These are phyloP conservation scores for Lithodes maja DNA, from an alignment of 2,888 invertebrate genomes.

Conservation along the genomic window DNA sequence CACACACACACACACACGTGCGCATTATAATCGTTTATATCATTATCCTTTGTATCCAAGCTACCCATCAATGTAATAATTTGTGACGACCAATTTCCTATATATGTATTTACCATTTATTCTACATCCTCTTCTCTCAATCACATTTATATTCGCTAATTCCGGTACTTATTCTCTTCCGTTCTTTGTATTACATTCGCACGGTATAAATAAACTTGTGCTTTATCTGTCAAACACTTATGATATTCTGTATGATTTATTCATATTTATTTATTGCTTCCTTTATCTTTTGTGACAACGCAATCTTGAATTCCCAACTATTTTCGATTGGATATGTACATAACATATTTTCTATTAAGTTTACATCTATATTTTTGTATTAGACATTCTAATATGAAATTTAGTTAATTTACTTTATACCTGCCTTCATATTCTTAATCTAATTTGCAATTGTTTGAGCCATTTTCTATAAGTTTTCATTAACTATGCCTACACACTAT, in stretches of 20 bases:
- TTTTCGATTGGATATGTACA: too few species aligned
- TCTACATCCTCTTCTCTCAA: background rate
- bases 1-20: background rate
- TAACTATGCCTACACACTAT: background rate
- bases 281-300: background rate
- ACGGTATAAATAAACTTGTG: too few species aligned
- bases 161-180: background rate
- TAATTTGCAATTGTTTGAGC: background rate
- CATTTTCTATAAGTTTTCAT: background rate
- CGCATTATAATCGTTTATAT: background rate
- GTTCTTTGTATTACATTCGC: too few species aligned
- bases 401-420: background rate
- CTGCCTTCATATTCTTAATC: background rate
- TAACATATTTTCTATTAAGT: too few species aligned
- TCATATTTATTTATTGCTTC: background rate
- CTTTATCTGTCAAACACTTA: background rate
- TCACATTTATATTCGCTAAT: background rate
- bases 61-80: too few species aligned
- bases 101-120: too few species aligned
- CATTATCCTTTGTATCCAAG: too few species aligned
- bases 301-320: too few species aligned
- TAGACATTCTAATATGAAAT: too few species aligned
- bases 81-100: too few species aligned
- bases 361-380: too few species aligned
- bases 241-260: background rate